phyloP scores from a whole-genome alignment of 2,888 invertebrate species.

The Cerastis rubricosa region DNA sequence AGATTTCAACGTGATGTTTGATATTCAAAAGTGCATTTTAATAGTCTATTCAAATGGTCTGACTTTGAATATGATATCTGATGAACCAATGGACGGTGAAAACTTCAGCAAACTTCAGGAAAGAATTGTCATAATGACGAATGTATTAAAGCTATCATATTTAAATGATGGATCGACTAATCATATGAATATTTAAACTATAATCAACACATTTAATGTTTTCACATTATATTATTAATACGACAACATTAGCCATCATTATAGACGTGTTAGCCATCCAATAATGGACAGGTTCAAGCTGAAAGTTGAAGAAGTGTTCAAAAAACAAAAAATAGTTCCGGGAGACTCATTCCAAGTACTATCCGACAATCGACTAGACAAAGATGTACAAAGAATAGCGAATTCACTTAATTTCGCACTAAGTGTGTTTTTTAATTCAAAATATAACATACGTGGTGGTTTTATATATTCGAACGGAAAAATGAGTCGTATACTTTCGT shows the following conservation, averaged over 20 bases:
- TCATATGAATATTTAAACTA: background rate
- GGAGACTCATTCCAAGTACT: no score
- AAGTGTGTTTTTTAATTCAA: background rate
- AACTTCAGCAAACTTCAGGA: background rate
- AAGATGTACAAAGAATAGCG: no score
- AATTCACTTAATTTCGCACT: background rate
- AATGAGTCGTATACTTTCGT: background rate
- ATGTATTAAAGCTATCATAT: background rate
- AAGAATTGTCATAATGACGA: background rate
- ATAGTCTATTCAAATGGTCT: no score
- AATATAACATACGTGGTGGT: background rate
- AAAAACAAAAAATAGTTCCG: no score
- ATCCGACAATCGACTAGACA: no score
- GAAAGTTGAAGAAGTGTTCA: no score
- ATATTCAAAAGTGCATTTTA: no score
- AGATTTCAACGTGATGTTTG: no score
- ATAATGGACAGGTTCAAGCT: background rate
- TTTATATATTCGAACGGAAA: constrained; percentile 30
- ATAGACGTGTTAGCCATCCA: background rate
- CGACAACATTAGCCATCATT: background rate
- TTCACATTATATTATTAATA: background rate
- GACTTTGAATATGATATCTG: no score
- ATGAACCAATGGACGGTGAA: no score
- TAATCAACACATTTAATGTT: background rate
- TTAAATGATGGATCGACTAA: no score